Evolutionary conservation across 2,888 invertebrate genomes (phyloP), one percentile per base, ranked within the genome.

Genomic region (Euzophera pinguis): DNA sequence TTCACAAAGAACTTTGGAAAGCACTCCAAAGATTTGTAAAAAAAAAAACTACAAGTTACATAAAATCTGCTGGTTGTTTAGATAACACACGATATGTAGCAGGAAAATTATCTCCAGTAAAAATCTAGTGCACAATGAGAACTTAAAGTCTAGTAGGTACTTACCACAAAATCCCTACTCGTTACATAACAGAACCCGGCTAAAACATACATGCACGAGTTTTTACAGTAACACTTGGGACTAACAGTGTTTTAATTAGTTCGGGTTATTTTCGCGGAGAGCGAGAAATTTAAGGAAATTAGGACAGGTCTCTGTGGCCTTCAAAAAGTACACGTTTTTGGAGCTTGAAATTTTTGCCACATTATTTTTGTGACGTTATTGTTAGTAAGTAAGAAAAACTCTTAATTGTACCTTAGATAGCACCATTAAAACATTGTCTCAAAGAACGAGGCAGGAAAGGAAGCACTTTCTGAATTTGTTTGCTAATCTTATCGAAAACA

Each of bases 231-330:
- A 69, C 55, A 70, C 73, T 59, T 53, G 48, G 60, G 73, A 77
- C 70, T 78, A 73, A 72, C 71, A 66, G 65, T 64, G 71, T 72
- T 78, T 75, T 78, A 78, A 78, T 78, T 78, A 78, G 75, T 73
- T 73, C 63, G 61, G 67, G 68, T 71, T 71, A 69, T 71, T 71
- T 69, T 63, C 60, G 32, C 14, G 12, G 6, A 27, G n/a, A 29
- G 64, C 70, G 53, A 51, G 32, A 61, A 67, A 69, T 70, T 67
- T 62, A 64, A 64, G 67, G 70, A 32, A 45, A 45, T 32, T 4
- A 45, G 45, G 45, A 7, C 9, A 10, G 32, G 32, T 32, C 2
- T 12, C 37, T 63, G 59, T 54, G 58, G 61, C 65, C 64, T 60
- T 55, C 61, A 61, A 53, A 50, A 17, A 16, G 52, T 47, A 60